Percentiles rank a stretch among this genome's conserved stretches.
These are phyloP conservation scores for Chaenodraco wilsoni DNA, from an alignment of 2,797 vertebrate genomes.

Conservation along the genomic window DNA sequence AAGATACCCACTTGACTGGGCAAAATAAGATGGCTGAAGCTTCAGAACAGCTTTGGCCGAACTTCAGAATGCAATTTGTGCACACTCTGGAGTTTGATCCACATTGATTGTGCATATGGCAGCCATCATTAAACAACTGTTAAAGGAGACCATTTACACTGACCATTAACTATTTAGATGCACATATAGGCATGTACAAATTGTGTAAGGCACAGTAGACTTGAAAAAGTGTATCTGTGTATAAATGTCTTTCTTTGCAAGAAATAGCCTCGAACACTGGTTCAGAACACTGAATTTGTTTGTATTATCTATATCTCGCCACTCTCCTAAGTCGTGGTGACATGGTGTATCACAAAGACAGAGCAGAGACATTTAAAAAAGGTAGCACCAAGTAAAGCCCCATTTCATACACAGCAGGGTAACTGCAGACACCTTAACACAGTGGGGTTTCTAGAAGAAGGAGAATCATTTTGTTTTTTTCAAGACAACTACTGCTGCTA, in stretches of 20 bases:
- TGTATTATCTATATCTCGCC: neutral
- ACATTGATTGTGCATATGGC: neutral
- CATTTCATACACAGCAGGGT: slow-evolving; percentile 35
- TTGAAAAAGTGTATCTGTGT: neutral
- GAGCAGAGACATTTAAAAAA: slow-evolving; percentile 19
- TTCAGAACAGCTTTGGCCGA: neutral
- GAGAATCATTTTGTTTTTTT: slow-evolving; percentile 30
- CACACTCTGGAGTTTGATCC: neutral
- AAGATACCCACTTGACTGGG: neutral
- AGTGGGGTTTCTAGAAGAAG: slow-evolving; percentile 9
- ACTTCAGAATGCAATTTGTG: neutral
- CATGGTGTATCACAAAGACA: slow-evolving; percentile 1
- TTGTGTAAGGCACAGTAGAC: neutral
- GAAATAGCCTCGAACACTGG: slow-evolving; percentile 5
- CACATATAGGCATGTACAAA: neutral
- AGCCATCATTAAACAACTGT: neutral
- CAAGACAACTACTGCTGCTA: slow-evolving; percentile 29
- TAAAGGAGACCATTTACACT: neutral
- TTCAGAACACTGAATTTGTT: neutral
- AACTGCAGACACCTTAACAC: slow-evolving; percentile 37
- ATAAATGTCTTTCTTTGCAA: neutral
- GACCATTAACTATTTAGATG: neutral
- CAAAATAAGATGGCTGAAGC: neutral
- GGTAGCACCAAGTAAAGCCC: slow-evolving; percentile 26
- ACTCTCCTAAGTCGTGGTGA: neutral